Evolutionary conservation across 2,888 invertebrate species (phyloP).

Genomic region (Leptarthrus brevirostris): DNA sequence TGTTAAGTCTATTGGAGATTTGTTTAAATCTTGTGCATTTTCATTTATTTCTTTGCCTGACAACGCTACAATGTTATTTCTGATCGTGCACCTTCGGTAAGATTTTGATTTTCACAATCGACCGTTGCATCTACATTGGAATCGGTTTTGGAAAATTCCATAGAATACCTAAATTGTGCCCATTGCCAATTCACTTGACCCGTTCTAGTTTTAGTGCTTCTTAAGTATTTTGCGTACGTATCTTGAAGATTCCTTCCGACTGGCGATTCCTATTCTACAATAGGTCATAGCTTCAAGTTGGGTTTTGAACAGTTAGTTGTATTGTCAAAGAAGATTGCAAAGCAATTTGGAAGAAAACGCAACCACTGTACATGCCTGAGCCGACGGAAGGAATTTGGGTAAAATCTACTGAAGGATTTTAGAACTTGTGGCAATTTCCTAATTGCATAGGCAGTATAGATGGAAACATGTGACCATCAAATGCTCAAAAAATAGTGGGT

Average conservation of each 20-base stretch:
- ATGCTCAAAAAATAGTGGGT: constrained; percentile 27
- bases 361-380: not conserved
- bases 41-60: too few relatives aligned
- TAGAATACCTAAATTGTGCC: too few relatives aligned
- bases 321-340: not conserved
- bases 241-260: not conserved
- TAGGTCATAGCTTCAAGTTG: not conserved
- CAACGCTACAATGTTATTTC: too few relatives aligned
- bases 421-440: constrained; percentile 1
- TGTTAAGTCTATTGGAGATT: too few relatives aligned
- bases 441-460: constrained; percentile 14
- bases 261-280: not conserved
- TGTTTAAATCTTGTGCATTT: too few relatives aligned
- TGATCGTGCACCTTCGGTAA: too few relatives aligned
- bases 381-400: not conserved
- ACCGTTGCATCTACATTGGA: too few relatives aligned
- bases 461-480: constrained; percentile 13
- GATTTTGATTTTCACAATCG: too few relatives aligned
- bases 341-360: not conserved
- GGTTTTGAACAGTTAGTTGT: not conserved
- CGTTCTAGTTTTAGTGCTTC: too few relatives aligned
- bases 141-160: too few relatives aligned
- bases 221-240: too few relatives aligned
- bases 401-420: not conserved
- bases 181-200: too few relatives aligned